A percentile compares a stretch with the other conserved stretches of the same genome.
Evolutionary conservation across 2,797 vertebrate species (phyloP).

Genomic region (Nannoperca australis): DNA sequence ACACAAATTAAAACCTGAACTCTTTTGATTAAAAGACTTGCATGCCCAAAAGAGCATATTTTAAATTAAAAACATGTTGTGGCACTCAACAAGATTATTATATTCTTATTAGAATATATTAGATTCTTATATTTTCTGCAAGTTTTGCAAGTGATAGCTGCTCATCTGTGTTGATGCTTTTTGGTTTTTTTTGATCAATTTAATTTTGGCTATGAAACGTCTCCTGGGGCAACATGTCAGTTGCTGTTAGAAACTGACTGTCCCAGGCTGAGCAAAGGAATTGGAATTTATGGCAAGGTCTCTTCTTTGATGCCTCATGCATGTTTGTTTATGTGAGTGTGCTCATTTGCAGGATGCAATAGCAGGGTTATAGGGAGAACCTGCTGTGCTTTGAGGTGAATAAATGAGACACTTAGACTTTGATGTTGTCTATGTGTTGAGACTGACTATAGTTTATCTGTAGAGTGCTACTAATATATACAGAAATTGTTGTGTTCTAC

Average conservation of each 20-base stretch:
- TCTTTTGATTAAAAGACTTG: background rate
- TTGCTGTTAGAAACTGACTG: constrained; percentile 27
- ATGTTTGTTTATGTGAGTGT: constrained; percentile 26
- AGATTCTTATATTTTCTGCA: too few relatives aligned
- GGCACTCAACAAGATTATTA: too few relatives aligned
- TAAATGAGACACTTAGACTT: constrained; percentile 11
- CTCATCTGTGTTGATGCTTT: background rate
- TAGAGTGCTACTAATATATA: background rate
- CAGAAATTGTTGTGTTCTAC: background rate
- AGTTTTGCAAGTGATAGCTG: background rate
- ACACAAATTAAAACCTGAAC: background rate
- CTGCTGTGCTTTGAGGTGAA: constrained; percentile 20
- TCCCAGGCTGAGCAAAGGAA: constrained; percentile 44
- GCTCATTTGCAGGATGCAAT: constrained; percentile 28
- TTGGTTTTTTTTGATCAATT: constrained; percentile 10
- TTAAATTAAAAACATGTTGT: background rate
- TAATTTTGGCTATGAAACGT: constrained; percentile 31
- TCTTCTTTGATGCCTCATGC: constrained; percentile 54
- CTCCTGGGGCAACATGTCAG: constrained; percentile 34
- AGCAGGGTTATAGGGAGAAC: constrained; percentile 4
- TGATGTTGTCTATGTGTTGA: constrained; percentile 11
- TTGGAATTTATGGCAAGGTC: constrained; percentile 65
- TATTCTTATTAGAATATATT: too few relatives aligned
- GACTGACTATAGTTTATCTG: constrained; percentile 1
- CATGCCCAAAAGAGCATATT: background rate